Percentiles rank a stretch among this genome's conserved stretches.
phyloP scores from a whole-genome alignment of 2,888 invertebrate genomes.

The Helobdella robusta region DNA sequence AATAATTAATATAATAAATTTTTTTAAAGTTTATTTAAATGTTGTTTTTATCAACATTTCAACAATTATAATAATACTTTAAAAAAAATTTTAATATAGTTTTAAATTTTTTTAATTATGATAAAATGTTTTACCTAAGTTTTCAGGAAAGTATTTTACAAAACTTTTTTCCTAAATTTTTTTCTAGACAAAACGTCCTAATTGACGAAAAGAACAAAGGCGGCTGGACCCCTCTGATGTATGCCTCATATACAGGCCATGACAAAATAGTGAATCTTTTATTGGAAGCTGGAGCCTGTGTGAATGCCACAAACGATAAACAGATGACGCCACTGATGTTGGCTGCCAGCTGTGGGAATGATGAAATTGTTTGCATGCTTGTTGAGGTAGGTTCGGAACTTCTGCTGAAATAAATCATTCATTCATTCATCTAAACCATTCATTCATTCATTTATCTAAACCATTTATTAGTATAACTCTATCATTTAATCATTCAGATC shows the following conservation, averaged over 20 bases:
- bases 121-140: neutral
- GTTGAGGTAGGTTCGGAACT: no score
- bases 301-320: constrained; percentile 43
- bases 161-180: constrained; percentile 1
- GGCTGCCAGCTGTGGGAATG: constrained; percentile 54
- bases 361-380: constrained; percentile 47
- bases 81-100: neutral
- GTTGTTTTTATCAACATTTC: neutral
- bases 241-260: constrained; percentile 51
- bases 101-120: neutral
- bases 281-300: constrained; percentile 39
- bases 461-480: no score
- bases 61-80: neutral
- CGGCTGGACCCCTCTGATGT: constrained; percentile 52
- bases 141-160: neutral
- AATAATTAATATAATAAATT: constrained; percentile 13
- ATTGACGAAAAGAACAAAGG: constrained; percentile 46
- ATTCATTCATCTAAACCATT: no score
- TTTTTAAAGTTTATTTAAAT: neutral
- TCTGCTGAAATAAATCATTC: no score
- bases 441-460: no score
- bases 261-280: constrained; percentile 47
- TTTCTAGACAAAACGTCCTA: constrained; percentile 30
- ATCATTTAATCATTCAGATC: no score
- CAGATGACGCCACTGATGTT: constrained; percentile 52